phyloP scores from a whole-genome alignment of 2,888 invertebrate genomes.

The Lochmaea crataegi region DNA sequence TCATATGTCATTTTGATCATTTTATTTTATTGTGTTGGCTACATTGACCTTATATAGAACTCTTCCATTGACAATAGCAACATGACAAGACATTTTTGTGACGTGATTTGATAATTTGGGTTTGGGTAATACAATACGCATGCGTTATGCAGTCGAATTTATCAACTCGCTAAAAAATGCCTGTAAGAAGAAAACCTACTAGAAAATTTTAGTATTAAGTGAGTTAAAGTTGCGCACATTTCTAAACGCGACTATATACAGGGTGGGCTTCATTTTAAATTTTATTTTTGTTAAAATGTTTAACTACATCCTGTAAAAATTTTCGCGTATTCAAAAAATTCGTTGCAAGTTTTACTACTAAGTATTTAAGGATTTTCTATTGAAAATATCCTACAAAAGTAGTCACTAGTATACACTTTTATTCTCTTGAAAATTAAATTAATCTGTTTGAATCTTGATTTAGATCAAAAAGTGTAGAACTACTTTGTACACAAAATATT shows the following conservation, averaged over 20 bases:
- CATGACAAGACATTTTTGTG: neutral
- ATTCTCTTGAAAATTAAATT: no score
- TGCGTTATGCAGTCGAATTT: neutral
- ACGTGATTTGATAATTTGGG: no score
- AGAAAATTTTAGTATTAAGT: conserved; percentile 17
- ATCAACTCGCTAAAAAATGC: no score
- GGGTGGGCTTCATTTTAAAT: neutral
- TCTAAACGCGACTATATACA: neutral
- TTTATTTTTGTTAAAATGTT: neutral
- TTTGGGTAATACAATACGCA: no score
- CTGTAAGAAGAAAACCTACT: no score
- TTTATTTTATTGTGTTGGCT: no score
- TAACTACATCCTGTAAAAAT: neutral
- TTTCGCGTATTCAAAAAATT: neutral
- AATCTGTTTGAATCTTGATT: no score
- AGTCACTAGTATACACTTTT: no score
- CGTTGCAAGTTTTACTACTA: neutral
- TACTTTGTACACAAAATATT: conserved; percentile 15
- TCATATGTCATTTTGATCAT: no score
- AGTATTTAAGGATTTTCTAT: neutral
- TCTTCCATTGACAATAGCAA: no score
- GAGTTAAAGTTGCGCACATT: conserved; percentile 17
- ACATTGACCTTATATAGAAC: no score
- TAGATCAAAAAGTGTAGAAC: neutral
- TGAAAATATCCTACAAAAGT: neutral